These are phyloP conservation scores for Gobiocypris rarus DNA, from an alignment of 2,113 vertebrate genomes.

Conservation along the genomic window DNA sequence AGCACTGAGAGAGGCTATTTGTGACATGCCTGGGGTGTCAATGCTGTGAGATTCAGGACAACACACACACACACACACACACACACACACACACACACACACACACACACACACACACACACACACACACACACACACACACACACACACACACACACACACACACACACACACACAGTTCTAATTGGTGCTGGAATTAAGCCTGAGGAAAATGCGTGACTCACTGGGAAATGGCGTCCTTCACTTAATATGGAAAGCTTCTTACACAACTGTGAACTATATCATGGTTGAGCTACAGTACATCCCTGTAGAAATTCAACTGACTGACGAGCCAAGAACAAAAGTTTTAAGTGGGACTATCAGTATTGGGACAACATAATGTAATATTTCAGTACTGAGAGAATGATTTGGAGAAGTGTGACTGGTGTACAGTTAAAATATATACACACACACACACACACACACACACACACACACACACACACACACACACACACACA, in stretches of 20 bases:
- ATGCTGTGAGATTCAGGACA: slow-evolving; percentile 13
- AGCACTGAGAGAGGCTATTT: slow-evolving; percentile 32
- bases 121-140: slow-evolving; percentile 30
- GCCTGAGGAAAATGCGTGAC: slow-evolving; percentile 46
- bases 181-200: slow-evolving; percentile 6
- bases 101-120: slow-evolving; percentile 35
- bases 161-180: not conserved
- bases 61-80: slow-evolving; percentile 32
- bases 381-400: not conserved
- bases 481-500: too few species aligned
- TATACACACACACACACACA: too few species aligned
- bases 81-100: slow-evolving; percentile 24
- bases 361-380: not conserved
- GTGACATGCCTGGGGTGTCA: slow-evolving; percentile 28
- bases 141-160: slow-evolving; percentile 3
- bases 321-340: not conserved
- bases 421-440: not conserved
- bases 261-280: slow-evolving; percentile 34
- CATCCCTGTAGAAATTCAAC: not conserved
- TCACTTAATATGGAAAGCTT: slow-evolving; percentile 52
- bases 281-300: not conserved
- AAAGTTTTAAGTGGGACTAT: too few species aligned
- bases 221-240: slow-evolving; percentile 57
- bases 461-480: too few species aligned
- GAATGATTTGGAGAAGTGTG: not conserved